Percentiles rank a stretch among this genome's conserved stretches.
Conservation (phyloP, 2,113 vertebrate species). For the Chloropsis cyanopogon region DNA sequence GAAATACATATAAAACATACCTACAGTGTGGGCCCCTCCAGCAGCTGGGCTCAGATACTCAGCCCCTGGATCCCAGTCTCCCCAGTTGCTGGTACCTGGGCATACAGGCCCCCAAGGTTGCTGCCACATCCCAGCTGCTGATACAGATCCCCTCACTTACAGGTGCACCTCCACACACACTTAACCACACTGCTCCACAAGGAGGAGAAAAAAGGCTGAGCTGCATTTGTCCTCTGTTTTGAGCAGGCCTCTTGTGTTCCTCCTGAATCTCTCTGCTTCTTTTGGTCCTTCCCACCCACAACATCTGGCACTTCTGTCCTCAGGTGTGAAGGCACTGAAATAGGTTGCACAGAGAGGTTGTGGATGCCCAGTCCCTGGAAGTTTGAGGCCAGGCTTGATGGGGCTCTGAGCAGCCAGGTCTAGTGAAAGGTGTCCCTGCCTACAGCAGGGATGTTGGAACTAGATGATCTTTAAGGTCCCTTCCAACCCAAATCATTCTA, state of each 20-base stretch:
- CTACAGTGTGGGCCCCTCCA: not conserved
- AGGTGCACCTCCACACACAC: not conserved
- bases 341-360: not conserved
- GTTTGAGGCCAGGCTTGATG: not conserved
- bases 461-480: not conserved
- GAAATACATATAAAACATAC: not conserved
- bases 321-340: not conserved
- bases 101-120: rapidly evolving
- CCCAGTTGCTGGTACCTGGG: not conserved
- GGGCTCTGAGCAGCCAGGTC: not conserved
- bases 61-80: not conserved
- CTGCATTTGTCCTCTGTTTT: not conserved
- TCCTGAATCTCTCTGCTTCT: not conserved
- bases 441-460: not conserved
- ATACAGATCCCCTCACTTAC: not conserved
- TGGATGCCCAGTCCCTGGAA: not conserved
- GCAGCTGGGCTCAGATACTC: not conserved
- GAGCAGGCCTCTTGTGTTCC: not conserved
- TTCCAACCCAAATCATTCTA: not conserved
- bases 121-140: not conserved
- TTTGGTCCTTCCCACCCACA: not conserved
- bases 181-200: not conserved
- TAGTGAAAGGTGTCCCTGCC: not conserved
- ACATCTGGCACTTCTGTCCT: not conserved
- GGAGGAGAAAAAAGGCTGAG: not conserved